phyloP scores from a whole-genome alignment of 2,797 vertebrate genomes.

The Fringilla coelebs region DNA sequence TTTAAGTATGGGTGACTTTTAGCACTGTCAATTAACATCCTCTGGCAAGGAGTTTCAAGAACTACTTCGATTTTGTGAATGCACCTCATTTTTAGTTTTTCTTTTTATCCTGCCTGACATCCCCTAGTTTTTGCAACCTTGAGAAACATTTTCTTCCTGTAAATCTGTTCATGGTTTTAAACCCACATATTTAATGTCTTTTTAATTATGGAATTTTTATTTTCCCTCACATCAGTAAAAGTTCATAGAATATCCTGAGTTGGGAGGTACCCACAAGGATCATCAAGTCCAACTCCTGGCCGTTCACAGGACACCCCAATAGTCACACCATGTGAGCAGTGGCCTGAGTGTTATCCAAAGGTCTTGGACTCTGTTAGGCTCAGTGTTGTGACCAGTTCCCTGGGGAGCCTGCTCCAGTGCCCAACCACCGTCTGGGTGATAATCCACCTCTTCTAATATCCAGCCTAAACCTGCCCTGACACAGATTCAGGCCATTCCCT shows the following conservation, averaged over 20 bases:
- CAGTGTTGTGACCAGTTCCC: neutral
- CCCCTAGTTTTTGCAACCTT: neutral
- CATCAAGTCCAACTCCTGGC: neutral
- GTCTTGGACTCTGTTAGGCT: neutral
- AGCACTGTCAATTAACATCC: neutral
- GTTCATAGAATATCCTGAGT: neutral
- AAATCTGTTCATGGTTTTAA: neutral
- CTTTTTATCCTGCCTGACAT: neutral
- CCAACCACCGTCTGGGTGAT: rapidly evolving
- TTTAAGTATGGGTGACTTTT: neutral
- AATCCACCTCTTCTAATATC: rapidly evolving
- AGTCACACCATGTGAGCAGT: neutral
- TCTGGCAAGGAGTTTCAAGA: neutral
- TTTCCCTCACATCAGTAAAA: neutral
- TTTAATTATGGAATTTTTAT: neutral
- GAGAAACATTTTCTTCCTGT: neutral
- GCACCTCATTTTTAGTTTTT: neutral
- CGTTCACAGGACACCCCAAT: neutral
- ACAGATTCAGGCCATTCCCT: neutral
- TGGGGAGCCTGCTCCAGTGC: neutral
- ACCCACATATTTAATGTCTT: neutral
- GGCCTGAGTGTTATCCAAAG: neutral
- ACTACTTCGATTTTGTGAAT: neutral
- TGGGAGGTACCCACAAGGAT: neutral
- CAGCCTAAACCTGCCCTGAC: neutral